Percentiles rank a stretch among this genome's conserved stretches.
These are phyloP conservation scores for Bufo bufo DNA, from an alignment of 2,113 vertebrate species.

Conservation along the genomic window DNA sequence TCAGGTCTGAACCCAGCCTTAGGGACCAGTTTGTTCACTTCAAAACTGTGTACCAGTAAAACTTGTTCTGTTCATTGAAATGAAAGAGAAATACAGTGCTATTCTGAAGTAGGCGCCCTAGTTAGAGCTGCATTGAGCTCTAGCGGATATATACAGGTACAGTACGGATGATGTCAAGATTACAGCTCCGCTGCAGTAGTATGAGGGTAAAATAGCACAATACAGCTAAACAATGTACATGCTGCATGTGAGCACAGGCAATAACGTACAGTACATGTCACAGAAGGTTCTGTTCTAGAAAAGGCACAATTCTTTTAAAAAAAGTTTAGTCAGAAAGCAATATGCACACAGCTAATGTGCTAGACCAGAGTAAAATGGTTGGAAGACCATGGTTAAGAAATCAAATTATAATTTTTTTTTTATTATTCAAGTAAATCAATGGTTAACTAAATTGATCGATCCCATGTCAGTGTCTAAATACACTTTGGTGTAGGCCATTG, in stretches of 20 bases:
- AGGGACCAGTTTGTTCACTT: background rate
- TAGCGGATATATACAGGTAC: background rate
- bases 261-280: background rate
- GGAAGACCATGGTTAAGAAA: background rate
- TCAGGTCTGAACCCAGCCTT: too few relatives aligned
- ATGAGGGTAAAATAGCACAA: too few relatives aligned
- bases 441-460: background rate
- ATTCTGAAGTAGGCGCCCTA: background rate
- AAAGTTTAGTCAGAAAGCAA: slow-evolving; percentile 1
- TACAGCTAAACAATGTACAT: background rate
- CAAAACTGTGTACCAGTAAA: background rate
- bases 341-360: background rate
- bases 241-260: background rate
- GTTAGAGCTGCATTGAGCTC: background rate
- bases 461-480: background rate
- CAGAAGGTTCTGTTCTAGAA: background rate
- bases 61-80: background rate
- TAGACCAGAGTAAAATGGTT: background rate
- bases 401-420: background rate
- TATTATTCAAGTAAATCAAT: slow-evolving; percentile 26
- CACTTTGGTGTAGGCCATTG: slow-evolving; percentile 21
- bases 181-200: too few relatives aligned
- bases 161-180: background rate
- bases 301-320: slow-evolving; percentile 27
- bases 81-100: background rate